These are phyloP conservation scores for Oncorhynchus keta DNA, from an alignment of 2,113 vertebrate species.

Conservation along the genomic window DNA sequence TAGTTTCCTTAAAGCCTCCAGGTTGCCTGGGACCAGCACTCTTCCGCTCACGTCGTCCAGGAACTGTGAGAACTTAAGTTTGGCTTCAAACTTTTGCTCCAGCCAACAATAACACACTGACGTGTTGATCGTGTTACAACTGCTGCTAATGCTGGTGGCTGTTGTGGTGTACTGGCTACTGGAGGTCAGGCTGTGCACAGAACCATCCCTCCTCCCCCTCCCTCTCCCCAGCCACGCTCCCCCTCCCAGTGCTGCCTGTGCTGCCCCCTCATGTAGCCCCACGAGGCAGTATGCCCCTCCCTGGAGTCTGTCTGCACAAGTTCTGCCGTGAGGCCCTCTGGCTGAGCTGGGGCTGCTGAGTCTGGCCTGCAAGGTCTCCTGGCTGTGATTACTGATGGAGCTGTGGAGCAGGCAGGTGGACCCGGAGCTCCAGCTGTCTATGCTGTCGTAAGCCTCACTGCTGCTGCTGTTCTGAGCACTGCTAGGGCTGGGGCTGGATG, in stretches of 20 bases:
- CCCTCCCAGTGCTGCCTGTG: conserved; percentile 18
- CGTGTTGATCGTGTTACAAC: conserved; percentile 25
- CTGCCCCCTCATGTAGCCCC: conserved; percentile 10
- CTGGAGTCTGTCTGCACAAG: conserved; percentile 26
- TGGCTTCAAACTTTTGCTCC: conserved; percentile 71
- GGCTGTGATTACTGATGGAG: not conserved
- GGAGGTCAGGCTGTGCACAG: conserved; percentile 31
- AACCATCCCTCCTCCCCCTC: conserved; percentile 53
- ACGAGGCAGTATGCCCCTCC: conserved; percentile 19
- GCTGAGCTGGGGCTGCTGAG: conserved; percentile 27
- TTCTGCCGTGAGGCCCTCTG: conserved; percentile 8
- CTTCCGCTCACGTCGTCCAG: conserved; percentile 83
- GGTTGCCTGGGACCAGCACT: conserved; percentile 73
- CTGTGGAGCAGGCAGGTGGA: not conserved
- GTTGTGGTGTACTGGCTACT: conserved; percentile 38
- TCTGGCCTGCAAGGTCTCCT: conserved; percentile 13
- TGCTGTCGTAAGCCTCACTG: conserved; percentile 28
- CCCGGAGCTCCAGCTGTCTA: not conserved
- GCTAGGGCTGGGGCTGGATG: conserved; percentile 2
- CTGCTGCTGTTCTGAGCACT: conserved; percentile 48
- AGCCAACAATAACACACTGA: conserved; percentile 36
- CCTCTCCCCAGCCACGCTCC: conserved; percentile 33
- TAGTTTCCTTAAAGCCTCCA: conserved; percentile 68
- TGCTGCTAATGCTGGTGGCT: not conserved
- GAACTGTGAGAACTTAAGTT: conserved; percentile 79